These are phyloP conservation scores for Tokudaia tokunoshimensis DNA, from an alignment of 2,797 vertebrate species.

Conservation along the genomic window DNA sequence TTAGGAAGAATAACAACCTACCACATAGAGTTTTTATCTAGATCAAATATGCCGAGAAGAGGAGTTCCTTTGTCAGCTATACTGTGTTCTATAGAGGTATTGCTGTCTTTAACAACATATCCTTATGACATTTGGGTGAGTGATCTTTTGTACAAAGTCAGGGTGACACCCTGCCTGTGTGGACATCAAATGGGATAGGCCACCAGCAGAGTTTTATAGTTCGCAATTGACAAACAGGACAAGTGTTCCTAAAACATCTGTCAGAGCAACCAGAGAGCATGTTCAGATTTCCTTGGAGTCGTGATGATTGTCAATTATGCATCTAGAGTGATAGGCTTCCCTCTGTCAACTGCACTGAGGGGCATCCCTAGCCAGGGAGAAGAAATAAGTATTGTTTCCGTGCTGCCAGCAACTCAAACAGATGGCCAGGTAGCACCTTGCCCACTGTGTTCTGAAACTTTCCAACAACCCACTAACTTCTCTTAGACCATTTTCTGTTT, in stretches of 20 bases:
- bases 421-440: not conserved
- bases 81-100: not conserved
- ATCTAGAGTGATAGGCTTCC: not conserved
- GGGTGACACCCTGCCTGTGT: not conserved
- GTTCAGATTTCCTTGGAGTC: not conserved
- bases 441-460: not conserved
- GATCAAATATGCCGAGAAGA: not conserved
- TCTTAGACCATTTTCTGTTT: not conserved
- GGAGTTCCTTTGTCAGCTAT: not conserved
- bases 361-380: not conserved
- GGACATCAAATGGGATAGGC: not conserved
- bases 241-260: not conserved
- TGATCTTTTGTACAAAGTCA: constrained; percentile 4
- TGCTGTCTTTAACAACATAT: not conserved
- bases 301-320: rapidly evolving
- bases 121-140: not conserved
- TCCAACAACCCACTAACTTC: not conserved
- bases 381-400: not conserved
- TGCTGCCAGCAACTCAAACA: not conserved
- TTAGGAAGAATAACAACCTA: not conserved
- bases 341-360: not conserved
- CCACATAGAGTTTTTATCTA: not conserved
- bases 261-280: not conserved
- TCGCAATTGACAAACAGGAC: not conserved
- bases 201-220: not conserved